Evolutionary conservation across 2,113 vertebrate genomes (phyloP), one percentile per base, ranked within the genome.

Genomic region (Apeltes quadracus): DNA sequence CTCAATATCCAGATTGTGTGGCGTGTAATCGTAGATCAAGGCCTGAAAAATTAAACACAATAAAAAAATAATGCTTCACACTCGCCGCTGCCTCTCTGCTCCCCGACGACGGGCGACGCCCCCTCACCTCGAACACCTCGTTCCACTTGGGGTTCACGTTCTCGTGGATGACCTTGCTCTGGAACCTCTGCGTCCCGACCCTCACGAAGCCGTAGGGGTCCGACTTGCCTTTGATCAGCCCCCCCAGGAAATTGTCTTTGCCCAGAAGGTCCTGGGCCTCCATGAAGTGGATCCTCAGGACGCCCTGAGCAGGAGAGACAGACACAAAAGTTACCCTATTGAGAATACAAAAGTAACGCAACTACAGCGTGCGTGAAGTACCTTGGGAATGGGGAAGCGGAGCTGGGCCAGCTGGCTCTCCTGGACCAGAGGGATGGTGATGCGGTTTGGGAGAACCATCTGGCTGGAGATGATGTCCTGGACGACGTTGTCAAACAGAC

Each of bases 171-270:
- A 96, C 94, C 83, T 97, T 97, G 90, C 95, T 98, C 81, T 96
- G 93, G 89, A 96, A 96, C 55, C 96, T 93, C 13, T 97, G 91
- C 27, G 93, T 96, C 63, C 95, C 96, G 0, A 98, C 63, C 69
- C 92, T 92, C 63, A 98, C 86, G 23, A 98, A 91, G 10, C 96
- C 97, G 10, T 99, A 99, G 2, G 98, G 98, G 81, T 99, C 98
- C 0, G 98, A 99, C 89, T 98, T 98, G 8, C 98, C 97, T 82
- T 96, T 99, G 82, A 98, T 94, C 43, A 99, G 88, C 27, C 98
- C 97, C 22, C 97, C 96, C 61, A 99, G 80, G 44, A 95, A 93
- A 63, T 87, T 97, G 72, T 99, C 98, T 86, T 99, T 99, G 5
- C 94, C 93, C 51, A 96, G 75, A 58, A 99, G 87, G 50, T 98